These are phyloP conservation scores for Chunga burmeisteri DNA, from an alignment of 2,113 vertebrate genomes.

Conservation along the genomic window DNA sequence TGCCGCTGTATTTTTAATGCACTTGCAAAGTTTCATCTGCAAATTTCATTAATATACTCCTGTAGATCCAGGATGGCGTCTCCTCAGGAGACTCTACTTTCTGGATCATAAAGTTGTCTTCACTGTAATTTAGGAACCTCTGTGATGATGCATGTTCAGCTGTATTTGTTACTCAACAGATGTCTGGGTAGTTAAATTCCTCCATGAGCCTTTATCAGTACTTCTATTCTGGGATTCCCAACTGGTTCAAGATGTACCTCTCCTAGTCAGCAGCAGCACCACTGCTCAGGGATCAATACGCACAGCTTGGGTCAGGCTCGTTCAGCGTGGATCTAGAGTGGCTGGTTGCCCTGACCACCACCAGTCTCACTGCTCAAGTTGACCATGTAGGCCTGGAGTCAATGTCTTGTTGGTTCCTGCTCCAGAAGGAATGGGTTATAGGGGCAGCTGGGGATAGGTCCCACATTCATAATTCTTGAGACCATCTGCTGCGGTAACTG, in stretches of 20 bases:
- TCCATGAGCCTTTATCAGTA: constrained; percentile 64
- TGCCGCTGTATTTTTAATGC: not conserved
- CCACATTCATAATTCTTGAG: not conserved
- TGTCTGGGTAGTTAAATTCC: constrained; percentile 76
- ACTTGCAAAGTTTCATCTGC: constrained; percentile 42
- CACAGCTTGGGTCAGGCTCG: not conserved
- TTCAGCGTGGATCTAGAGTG: not conserved
- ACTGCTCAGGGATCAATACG: not conserved
- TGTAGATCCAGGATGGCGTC: constrained; percentile 58
- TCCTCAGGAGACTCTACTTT: constrained; percentile 71
- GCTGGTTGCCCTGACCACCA: not conserved
- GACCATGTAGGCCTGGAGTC: not conserved
- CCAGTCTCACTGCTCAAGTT: not conserved
- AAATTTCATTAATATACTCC: constrained; percentile 64
- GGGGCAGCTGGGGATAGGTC: not conserved
- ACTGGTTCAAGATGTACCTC: constrained; percentile 58
- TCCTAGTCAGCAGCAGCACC: not conserved
- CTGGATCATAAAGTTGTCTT: constrained; percentile 75
- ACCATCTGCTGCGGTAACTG: constrained; percentile 35
- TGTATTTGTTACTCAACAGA: constrained; percentile 76
- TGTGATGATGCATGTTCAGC: constrained; percentile 76
- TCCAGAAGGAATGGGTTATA: not conserved
- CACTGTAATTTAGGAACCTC: constrained; percentile 75
- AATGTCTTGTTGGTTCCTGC: not conserved
- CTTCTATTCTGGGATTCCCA: constrained; percentile 64